Base-by-base conservation (phyloP, 2,113 vertebrate species). In the Rhabdornis inornatus region DNA sequence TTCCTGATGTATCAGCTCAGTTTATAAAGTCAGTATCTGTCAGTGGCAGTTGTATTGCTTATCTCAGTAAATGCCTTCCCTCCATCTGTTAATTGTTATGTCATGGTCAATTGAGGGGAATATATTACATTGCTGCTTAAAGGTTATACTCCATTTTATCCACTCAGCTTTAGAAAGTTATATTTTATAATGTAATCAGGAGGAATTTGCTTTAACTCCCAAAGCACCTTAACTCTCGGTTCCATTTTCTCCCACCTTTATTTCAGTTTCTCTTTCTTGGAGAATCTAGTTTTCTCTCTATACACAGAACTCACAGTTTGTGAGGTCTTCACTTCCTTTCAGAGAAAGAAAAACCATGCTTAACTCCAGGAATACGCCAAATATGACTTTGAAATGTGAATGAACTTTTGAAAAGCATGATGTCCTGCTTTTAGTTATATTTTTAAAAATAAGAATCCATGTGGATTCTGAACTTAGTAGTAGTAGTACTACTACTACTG, bases 61-160 rank as follows among this genome's bases (percentile, higher is more conserved):
- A 90, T 71, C 66, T 76, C 63, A 83, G 71, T 86, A 83, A 86
- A 93, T 76, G 75, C 28, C 55, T 61, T 83, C 37, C 9, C 22
- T 91, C 89, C 61, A 84, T 78, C 91, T 92, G 87, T 64, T 90
- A 95, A 90, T 80, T 92, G 86, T 52, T 72, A 82, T 52, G 31
- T 22, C 64, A 89, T 10, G 91, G 94, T 79, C 70, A 94, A 79
- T 13, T 55, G 37, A 92, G 20, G 15, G 42, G 57, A 92, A 83
- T 30, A 79, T 47, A 75, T 53, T 92, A 83, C 72, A 35, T 47
- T 13, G 5, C 33, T 78, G 22, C 69, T 84, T 91, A 91, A 91
- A 91, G 49, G 53, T 87, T 85, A 87, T 16, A 68, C 8, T 40
- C 52, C 37, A 40, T 83, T 92, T 94, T 74, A 92, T 19, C 33